Percentiles rank a stretch among this genome's conserved stretches.
Conservation (phyloP, 2,113 vertebrate species). For the Synchiropus splendidus region DNA sequence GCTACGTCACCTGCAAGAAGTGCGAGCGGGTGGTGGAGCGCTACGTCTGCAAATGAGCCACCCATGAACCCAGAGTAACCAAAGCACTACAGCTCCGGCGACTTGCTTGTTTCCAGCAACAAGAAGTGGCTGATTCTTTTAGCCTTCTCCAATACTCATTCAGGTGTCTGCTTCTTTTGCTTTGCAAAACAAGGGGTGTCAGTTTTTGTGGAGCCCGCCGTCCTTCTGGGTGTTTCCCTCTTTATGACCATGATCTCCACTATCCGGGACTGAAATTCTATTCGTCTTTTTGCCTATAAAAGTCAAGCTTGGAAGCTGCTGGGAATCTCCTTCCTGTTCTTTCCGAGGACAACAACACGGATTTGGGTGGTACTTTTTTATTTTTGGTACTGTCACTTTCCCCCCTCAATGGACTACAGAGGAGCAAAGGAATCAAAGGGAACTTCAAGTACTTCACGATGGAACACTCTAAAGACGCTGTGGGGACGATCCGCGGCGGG, state of each 20-base stretch:
- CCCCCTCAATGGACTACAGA: conserved; percentile 30
- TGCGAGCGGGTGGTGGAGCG: conserved; percentile 87
- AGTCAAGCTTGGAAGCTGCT: conserved; percentile 48
- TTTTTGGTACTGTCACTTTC: conserved; percentile 31
- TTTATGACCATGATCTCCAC: conserved; percentile 35
- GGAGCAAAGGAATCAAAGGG: conserved; percentile 55
- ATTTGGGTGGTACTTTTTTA: conserved; percentile 40
- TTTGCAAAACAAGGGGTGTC: conserved; percentile 12
- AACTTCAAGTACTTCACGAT: conserved; percentile 49
- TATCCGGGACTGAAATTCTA: conserved; percentile 46
- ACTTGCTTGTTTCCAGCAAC: conserved; percentile 50
- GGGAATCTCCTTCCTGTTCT: conserved; percentile 21
- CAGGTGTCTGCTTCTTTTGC: too few relatives aligned
- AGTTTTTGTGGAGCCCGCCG: conserved; percentile 39
- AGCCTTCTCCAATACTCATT: conserved; percentile 23
- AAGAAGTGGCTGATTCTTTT: conserved; percentile 39
- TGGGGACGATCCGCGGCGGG: conserved; percentile 38
- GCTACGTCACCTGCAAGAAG: conserved; percentile 97
- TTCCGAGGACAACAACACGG: conserved; percentile 26
- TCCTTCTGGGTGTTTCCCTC: conserved; percentile 50
- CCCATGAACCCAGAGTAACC: conserved; percentile 44
- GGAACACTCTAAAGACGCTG: conserved; percentile 39
- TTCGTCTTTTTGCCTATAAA: conserved; percentile 59
- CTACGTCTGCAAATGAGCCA: conserved; percentile 91
- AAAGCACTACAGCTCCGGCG: conserved; percentile 59